Conservation (phyloP, 2,888 invertebrate species). For the Melolontha melolontha region DNA sequence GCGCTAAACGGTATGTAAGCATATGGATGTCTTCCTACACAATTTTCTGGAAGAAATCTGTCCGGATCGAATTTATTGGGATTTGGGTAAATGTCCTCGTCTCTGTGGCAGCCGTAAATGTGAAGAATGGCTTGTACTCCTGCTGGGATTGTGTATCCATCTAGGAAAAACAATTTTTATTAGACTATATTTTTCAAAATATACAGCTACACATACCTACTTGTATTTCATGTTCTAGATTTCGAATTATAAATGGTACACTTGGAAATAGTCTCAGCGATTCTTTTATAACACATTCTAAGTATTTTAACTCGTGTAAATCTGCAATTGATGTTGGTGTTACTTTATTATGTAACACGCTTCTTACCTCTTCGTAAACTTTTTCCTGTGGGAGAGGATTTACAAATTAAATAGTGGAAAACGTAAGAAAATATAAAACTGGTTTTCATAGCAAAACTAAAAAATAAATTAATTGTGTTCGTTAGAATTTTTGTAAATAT, state of each 20-base stretch:
- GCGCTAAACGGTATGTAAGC: conserved; percentile 41
- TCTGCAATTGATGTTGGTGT: conserved; percentile 51
- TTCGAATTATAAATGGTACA: conserved; percentile 54
- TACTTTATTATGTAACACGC: conserved; percentile 49
- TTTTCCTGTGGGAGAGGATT: conserved; percentile 46
- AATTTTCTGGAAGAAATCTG: conserved; percentile 39
- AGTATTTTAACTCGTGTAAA: conserved; percentile 54
- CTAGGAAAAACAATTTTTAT: conserved; percentile 21
- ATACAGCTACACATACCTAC: conserved; percentile 48
- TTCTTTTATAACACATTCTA: conserved; percentile 57
- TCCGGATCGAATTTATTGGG: conserved; percentile 38
- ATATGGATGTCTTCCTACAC: conserved; percentile 34
- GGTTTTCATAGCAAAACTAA: no score
- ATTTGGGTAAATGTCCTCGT: conserved; percentile 24
- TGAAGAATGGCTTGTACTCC: conserved; percentile 29
- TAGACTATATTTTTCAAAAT: background rate
- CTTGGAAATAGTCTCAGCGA: conserved; percentile 55
- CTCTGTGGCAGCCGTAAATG: conserved; percentile 29
- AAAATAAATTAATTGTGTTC: no score
- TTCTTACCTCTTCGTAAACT: conserved; percentile 51
- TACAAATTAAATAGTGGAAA: background rate
- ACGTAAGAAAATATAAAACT: no score
- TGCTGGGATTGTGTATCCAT: conserved; percentile 45
- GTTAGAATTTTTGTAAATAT: no score
- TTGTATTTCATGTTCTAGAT: conserved; percentile 51